phyloP scores from a whole-genome alignment of 2,797 vertebrate species.

The Sitta carolinensis region DNA sequence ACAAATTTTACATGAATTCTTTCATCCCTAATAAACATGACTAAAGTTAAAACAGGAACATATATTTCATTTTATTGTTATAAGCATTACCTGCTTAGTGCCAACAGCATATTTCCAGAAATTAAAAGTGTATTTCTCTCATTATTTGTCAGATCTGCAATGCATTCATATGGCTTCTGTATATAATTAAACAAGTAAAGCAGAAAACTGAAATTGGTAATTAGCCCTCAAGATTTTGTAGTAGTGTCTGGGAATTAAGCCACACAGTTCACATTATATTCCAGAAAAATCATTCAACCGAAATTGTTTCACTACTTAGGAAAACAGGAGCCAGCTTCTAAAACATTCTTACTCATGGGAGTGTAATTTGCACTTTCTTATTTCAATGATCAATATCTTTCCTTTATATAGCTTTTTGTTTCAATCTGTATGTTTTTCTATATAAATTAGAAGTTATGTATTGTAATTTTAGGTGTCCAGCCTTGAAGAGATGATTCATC shows the following conservation, averaged over 20 bases:
- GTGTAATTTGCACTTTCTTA: neutral
- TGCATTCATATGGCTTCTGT: neutral
- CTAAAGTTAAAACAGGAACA: conserved; percentile 36
- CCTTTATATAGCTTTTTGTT: neutral
- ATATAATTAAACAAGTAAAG: conserved; percentile 6
- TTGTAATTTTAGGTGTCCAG: neutral
- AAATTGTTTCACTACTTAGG: neutral
- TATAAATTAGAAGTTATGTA: neutral
- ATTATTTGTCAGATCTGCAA: neutral
- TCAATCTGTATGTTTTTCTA: neutral
- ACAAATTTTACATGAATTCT: conserved; percentile 35
- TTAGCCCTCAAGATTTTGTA: conserved; percentile 13
- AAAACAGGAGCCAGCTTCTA: neutral
- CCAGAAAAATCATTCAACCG: neutral
- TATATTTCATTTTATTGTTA: conserved; percentile 49
- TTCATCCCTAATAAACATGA: conserved; percentile 41
- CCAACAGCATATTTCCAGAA: neutral
- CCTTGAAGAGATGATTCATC: neutral
- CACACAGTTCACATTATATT: neutral
- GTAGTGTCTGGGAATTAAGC: neutral
- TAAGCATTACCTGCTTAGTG: conserved; percentile 8
- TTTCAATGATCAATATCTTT: neutral
- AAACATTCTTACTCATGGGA: neutral
- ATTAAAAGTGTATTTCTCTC: neutral
- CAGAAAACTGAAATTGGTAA: conserved; percentile 22